Conservation (phyloP, 2,888 invertebrate genomes). For the Peribatodes rhomboidaria region DNA sequence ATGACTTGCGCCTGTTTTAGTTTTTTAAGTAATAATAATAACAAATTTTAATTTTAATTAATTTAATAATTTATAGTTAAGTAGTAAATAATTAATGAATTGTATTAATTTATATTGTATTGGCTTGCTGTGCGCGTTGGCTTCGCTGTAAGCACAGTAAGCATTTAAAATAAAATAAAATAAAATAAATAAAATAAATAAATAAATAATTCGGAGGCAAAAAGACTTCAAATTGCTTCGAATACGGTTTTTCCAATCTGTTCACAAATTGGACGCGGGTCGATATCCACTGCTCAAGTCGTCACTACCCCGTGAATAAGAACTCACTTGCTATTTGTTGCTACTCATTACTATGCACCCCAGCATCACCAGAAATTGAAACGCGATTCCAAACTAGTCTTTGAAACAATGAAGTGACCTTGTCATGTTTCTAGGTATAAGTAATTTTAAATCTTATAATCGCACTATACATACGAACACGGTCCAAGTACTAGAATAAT, state of each 20-base stretch:
- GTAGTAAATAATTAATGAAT: too few relatives aligned
- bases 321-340: slow-evolving; percentile 24
- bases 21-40: too few relatives aligned
- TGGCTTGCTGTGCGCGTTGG: too few relatives aligned
- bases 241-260: slow-evolving; percentile 47
- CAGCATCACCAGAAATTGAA: slow-evolving; percentile 21
- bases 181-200: too few relatives aligned
- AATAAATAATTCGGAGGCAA: slow-evolving; percentile 38
- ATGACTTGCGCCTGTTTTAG: too few relatives aligned
- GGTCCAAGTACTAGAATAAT: too few relatives aligned
- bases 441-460: slow-evolving; percentile 4
- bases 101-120: too few relatives aligned
- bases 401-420: slow-evolving; percentile 25
- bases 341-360: slow-evolving; percentile 25
- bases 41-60: too few relatives aligned
- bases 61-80: too few relatives aligned
- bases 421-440: slow-evolving; percentile 5
- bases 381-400: slow-evolving; percentile 13
- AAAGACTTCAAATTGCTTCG: slow-evolving; percentile 42
- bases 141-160: too few relatives aligned
- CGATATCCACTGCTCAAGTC: slow-evolving; percentile 29
- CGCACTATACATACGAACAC: not conserved
- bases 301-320: slow-evolving; percentile 32
- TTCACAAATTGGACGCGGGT: slow-evolving; percentile 40
- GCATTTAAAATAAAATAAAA: too few relatives aligned